Evolutionary conservation across 2,888 invertebrate species (phyloP), one percentile per base, ranked within the genome.

Genomic region (Melanotus villosus): DNA sequence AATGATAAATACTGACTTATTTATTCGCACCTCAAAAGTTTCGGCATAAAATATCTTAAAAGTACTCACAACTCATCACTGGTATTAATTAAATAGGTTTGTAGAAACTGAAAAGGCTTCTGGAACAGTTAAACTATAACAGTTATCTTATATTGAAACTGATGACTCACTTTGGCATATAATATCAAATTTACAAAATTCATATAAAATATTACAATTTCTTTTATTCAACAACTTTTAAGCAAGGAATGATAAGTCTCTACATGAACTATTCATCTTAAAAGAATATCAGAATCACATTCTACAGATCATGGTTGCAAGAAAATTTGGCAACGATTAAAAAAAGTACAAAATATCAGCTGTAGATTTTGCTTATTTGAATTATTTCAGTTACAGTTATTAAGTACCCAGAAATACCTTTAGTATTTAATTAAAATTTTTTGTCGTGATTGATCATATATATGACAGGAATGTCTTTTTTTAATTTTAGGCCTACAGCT

Each of bases 231-330:
- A 75, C 75, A 77, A 75, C 77, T 79, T 79, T 56, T 86, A 86
- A 87, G 87, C 86, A 88, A 88, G 89, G 89, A 89, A 89, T 89
- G 89, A 88, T 88, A 88, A 84, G 87, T 87, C 87, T 88, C 88
- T 80, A 88, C 86, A 85, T 88, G 86, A 87, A 87, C 88, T 88
- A 84, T 72, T 56, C 62, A 73, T 45, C 58, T 64, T 64, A 47
- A 45, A 77, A 73, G 64, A 75, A 77, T 73, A 74, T 67, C 63
- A 69, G 63, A 73, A 77, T 70, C 70, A 75, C 66, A 72, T 70
- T 71, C 68, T 67, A 74, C 66, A 47, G 63, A 75, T 77, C 80
- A 78, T 77, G 79, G 77, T 79, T 80, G 78, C 80, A 78, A 76
- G 73, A 73, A 59, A 65, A 67, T 73, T 70, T 68, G 65, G 65